These are phyloP conservation scores for Chirona hameri DNA, from an alignment of 2,888 invertebrate genomes.

Conservation along the genomic window DNA sequence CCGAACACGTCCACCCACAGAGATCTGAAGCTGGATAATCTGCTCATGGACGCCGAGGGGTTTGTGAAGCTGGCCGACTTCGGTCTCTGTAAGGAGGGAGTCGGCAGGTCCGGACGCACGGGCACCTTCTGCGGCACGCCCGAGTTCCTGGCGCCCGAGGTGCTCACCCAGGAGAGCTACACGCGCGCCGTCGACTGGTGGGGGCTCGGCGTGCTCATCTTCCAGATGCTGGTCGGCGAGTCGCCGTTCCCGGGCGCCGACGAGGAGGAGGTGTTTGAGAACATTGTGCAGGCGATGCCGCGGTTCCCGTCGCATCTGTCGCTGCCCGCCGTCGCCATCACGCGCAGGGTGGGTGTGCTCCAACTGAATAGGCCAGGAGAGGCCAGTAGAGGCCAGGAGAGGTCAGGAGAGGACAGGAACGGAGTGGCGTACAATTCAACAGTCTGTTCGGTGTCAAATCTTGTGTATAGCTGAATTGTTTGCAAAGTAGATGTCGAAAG, in stretches of 20 bases:
- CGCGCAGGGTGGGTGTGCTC: constrained; percentile 76
- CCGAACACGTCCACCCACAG: constrained; percentile 50
- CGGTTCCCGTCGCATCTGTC: constrained; percentile 96
- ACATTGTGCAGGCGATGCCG: constrained; percentile 99
- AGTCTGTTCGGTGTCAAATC: no score
- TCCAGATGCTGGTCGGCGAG: constrained; percentile 99
- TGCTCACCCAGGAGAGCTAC: constrained; percentile 95
- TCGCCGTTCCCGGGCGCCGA: constrained; percentile 99
- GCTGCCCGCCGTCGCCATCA: constrained; percentile 95
- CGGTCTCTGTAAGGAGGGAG: constrained; percentile 97
- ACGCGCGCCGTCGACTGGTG: constrained; percentile 99
- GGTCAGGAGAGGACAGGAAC: neutral
- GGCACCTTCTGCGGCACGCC: constrained; percentile 99
- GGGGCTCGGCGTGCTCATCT: constrained; percentile 98
- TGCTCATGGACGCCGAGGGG: constrained; percentile 94
- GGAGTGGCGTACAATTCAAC: no score
- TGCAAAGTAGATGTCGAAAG: neutral
- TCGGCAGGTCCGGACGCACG: constrained; percentile 96
- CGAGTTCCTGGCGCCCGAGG: constrained; percentile 96
- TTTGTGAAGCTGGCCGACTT: constrained; percentile 99
- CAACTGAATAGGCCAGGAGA: neutral
- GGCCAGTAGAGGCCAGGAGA: no score
- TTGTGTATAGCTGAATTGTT: no score
- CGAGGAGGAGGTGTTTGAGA: constrained; percentile 99
- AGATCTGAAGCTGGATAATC: constrained; percentile 97